A percentile compares a stretch with the other conserved stretches of the same genome.
Conservation (phyloP, 2,797 vertebrate genomes). For the Brachyalestes nurse region DNA sequence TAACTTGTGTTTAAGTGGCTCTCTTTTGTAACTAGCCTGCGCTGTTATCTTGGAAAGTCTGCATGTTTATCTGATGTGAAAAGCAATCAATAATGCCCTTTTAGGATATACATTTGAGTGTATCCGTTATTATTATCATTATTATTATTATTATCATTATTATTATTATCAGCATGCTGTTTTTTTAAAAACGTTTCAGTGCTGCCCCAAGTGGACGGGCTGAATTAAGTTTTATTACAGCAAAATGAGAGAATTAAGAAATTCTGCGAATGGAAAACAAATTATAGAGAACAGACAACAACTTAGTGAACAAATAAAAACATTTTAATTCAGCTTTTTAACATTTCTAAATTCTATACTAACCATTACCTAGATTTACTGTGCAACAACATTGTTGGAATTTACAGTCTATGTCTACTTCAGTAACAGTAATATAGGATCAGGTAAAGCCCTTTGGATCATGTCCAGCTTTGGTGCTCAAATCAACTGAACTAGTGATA, state of each 20-base stretch:
- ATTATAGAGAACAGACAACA: not conserved
- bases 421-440: slow-evolving; percentile 6
- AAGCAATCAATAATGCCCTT: too few relatives aligned
- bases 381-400: not conserved
- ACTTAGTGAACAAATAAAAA: not conserved
- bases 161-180: too few relatives aligned
- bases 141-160: too few relatives aligned
- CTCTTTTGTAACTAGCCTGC: too few relatives aligned
- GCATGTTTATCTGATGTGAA: too few relatives aligned
- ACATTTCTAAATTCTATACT: not conserved
- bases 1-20: too few relatives aligned
- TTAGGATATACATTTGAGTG: too few relatives aligned
- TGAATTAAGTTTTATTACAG: not conserved
- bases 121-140: not conserved
- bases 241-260: not conserved
- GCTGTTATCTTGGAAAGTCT: too few relatives aligned
- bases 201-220: not conserved
- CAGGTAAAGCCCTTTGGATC: not conserved
- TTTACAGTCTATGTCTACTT: not conserved
- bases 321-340: slow-evolving; percentile 16
- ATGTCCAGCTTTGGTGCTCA: slow-evolving; percentile 6
- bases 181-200: not conserved
- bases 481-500: not conserved
- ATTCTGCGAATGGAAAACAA: not conserved
- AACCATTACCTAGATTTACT: not conserved